Evolutionary conservation across 2,113 vertebrate genomes (phyloP), one percentile per base, ranked within the genome.

Genomic region (Amblyopsis rosae): DNA sequence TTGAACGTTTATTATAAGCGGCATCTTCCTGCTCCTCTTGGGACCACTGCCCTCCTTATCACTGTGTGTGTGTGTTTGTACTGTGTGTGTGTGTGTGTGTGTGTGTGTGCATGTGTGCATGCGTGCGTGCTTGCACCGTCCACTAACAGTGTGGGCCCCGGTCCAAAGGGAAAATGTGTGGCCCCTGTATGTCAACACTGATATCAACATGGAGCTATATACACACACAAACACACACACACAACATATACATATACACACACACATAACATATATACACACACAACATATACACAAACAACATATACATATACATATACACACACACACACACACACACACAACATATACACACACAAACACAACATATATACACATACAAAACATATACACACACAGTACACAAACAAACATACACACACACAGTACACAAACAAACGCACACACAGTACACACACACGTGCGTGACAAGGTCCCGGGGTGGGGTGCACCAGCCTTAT

Each of bases 41-140:
- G 67, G 33, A 69, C 61, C 69, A 16, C 70, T 76, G 83, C 63
- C 76, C 72, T 82, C 73, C 63, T 77, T 65, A 67, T 72, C 79
- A 1, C 69, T 41, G 66, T 0, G 32, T 19, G 4, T 56, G 54
- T 19, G 26, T 26, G 26, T 26, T 1, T 9, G n/a, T 15, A 6
- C 6, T 55, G 53, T 55, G 12, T 19, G 13, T 55, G 53, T 7
- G 12, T 55, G 53, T 19, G 53, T 26, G 19, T 2, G 19, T 26
- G 19, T 2, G 19, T 26, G 19, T 1, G 19, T 26, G 19, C 19
- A 1, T 26, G 26, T 2, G 26, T 26, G 26, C 26, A 2, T 26
- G 26, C 26, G 2, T 2, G 26, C 26, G 26, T 26, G 26, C 26
- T 26, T 26, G 26, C 26, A 26, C 26, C 35, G 35, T 41, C 35